phyloP scores from a whole-genome alignment of 2,113 vertebrate genomes.

The Ranitomeya variabilis region DNA sequence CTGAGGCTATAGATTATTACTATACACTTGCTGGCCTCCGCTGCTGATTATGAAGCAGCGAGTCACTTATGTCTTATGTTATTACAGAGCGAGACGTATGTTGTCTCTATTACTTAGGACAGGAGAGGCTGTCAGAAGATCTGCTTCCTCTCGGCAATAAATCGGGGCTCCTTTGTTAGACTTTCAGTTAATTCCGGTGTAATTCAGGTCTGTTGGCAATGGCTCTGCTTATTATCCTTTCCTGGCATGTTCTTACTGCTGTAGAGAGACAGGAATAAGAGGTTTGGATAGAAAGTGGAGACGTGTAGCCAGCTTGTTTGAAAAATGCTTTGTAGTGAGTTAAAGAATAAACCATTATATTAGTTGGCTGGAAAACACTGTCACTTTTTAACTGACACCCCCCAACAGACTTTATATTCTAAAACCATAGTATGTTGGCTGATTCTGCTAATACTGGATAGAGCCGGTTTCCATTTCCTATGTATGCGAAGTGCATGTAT shows the following conservation, averaged over 20 bases:
- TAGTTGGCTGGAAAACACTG: background rate
- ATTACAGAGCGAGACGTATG: background rate
- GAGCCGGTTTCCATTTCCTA: background rate
- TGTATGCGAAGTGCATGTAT: background rate
- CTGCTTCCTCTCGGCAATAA: slow-evolving; percentile 5
- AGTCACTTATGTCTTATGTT: background rate
- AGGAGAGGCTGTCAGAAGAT: background rate
- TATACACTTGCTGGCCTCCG: background rate
- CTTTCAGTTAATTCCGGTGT: slow-evolving; percentile 26
- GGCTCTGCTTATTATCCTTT: slow-evolving; percentile 2
- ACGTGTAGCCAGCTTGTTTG: background rate
- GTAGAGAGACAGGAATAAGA: background rate
- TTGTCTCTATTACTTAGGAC: background rate
- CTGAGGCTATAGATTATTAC: background rate
- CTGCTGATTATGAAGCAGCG: background rate
- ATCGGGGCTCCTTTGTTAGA: slow-evolving; percentile 14
- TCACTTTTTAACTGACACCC: slow-evolving; percentile 17
- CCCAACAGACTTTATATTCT: slow-evolving; percentile 3
- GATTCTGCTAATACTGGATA: background rate
- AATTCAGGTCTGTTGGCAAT: slow-evolving; percentile 33
- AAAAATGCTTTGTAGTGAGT: background rate
- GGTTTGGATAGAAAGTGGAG: slow-evolving; percentile 20
- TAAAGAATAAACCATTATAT: slow-evolving; percentile 9
- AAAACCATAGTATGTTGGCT: background rate
- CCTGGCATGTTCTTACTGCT: slow-evolving; percentile 15